phyloP scores from a whole-genome alignment of 2,888 invertebrate genomes.

The Neria commutata region DNA sequence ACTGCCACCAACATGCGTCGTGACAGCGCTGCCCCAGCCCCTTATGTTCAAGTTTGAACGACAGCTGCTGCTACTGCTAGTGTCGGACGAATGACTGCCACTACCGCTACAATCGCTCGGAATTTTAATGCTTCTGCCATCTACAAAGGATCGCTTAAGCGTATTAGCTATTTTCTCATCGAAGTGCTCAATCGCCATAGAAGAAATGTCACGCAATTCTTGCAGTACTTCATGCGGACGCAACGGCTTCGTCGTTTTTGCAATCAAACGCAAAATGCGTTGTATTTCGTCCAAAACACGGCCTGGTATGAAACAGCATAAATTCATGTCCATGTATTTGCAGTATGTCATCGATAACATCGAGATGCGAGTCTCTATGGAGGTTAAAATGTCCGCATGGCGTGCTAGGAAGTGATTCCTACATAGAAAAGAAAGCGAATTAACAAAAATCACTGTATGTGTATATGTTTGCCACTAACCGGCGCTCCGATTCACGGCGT shows the following conservation, averaged over 20 bases:
- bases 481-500: slow-evolving; percentile 85
- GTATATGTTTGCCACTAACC: slow-evolving; percentile 55
- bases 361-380: slow-evolving; percentile 88
- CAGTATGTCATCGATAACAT: slow-evolving; percentile 92
- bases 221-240: slow-evolving; percentile 84
- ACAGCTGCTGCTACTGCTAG: slow-evolving; percentile 4
- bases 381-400: slow-evolving; percentile 89
- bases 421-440: slow-evolving; percentile 34
- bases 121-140: slow-evolving; percentile 27
- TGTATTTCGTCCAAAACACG: slow-evolving; percentile 90
- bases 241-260: slow-evolving; percentile 70
- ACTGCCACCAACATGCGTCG: too few species aligned
- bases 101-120: slow-evolving; percentile 12
- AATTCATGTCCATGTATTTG: slow-evolving; percentile 79
- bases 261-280: slow-evolving; percentile 74
- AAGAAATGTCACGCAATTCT: slow-evolving; percentile 88
- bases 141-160: slow-evolving; percentile 43
- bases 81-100: not conserved
- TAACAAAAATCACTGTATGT: not conserved
- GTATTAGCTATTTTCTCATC: slow-evolving; percentile 77
- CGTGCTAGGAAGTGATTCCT: slow-evolving; percentile 82
- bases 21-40: not conserved
- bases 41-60: not conserved
- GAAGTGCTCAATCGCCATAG: slow-evolving; percentile 90
- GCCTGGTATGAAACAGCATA: slow-evolving; percentile 93